These are phyloP conservation scores for Prunella strophiata DNA, from an alignment of 2,797 vertebrate species.

Conservation along the genomic window DNA sequence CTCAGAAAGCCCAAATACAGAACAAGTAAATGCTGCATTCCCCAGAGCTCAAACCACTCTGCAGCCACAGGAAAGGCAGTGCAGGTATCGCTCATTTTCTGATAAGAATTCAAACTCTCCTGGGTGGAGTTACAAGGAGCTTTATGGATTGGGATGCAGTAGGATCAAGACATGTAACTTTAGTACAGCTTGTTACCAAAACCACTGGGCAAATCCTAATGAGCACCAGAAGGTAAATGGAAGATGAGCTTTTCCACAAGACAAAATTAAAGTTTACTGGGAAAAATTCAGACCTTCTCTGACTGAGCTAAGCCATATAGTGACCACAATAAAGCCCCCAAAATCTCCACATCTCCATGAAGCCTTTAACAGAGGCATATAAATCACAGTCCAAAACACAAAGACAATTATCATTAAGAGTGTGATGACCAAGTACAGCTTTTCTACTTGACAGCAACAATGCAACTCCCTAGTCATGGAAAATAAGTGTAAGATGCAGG, in stretches of 20 bases:
- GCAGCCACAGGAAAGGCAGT: background rate
- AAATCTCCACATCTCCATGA: background rate
- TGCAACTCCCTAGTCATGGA: background rate
- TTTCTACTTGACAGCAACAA: background rate
- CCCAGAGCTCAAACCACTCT: background rate
- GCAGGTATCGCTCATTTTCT: accelerated
- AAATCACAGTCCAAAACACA: background rate
- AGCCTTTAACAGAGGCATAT: background rate
- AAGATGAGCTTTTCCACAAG: background rate
- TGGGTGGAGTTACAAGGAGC: background rate
- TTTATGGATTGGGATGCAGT: background rate
- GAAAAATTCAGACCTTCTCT: background rate
- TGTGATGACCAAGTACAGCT: background rate
- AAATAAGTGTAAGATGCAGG: background rate
- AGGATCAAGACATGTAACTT: background rate
- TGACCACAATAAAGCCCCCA: background rate
- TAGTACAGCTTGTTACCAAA: background rate
- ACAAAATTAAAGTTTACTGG: background rate
- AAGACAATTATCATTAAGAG: background rate
- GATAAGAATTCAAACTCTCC: background rate
- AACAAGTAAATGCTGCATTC: background rate
- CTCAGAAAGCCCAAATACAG: background rate
- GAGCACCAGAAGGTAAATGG: background rate
- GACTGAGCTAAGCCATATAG: background rate
- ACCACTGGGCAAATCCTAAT: background rate